These are phyloP conservation scores for Aphelocoma californica DNA, from an alignment of 2,797 vertebrate species.

Conservation along the genomic window DNA sequence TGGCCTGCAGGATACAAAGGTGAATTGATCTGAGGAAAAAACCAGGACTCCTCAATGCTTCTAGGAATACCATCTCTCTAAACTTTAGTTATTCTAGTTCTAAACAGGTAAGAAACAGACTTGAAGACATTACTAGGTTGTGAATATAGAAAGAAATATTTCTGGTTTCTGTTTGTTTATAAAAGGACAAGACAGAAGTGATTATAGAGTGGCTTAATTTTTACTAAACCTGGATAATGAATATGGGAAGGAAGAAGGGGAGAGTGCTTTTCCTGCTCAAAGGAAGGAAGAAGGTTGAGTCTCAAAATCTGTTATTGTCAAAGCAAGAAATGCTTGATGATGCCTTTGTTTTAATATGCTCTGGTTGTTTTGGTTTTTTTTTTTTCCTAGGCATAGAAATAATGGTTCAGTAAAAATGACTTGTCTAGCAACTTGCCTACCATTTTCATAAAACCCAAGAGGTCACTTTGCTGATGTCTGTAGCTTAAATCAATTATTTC, in stretches of 20 bases:
- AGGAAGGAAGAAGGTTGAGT: background rate
- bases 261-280: background rate
- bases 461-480: background rate
- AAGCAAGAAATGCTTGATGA: background rate
- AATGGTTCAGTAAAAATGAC: background rate
- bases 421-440: background rate
- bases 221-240: background rate
- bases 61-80: background rate
- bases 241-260: background rate
- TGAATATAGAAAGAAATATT: background rate
- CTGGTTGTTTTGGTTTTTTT: background rate
- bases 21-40: background rate
- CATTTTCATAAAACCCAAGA: background rate
- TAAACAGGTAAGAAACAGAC: background rate
- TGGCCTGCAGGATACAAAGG: background rate
- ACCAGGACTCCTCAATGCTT: fast-evolving
- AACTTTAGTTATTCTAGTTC: background rate
- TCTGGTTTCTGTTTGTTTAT: background rate
- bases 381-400: background rate
- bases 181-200: background rate
- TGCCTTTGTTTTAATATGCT: background rate
- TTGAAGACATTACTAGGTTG: background rate
- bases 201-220: background rate
- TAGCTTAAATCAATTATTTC: background rate
- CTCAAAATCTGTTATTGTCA: background rate